Base-by-base conservation (phyloP, 2,888 invertebrate species). In the Temnothorax ravouxi region DNA sequence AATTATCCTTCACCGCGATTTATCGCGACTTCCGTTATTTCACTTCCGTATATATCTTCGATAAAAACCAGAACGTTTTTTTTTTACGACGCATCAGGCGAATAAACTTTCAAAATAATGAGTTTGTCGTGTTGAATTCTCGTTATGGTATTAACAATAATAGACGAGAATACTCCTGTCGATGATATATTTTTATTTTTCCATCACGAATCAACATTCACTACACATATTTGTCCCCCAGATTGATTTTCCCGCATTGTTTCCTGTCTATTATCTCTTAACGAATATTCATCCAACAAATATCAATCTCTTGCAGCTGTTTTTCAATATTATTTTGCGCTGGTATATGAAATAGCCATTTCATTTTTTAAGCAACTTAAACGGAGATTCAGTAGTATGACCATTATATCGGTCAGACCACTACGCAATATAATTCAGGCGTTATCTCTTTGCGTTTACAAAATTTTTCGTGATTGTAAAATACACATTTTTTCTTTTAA, bases 81-180 rank as follows among this genome's bases (percentile, higher is more conserved):
- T 29, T 29, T 79, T 52, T 13, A 18, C 25, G 15, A 66, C 6
- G 13, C 18, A 29, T 6, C 8, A 44, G 29, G 3, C 18, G 13
- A 56, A 69, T 47, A 59, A 71, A 71, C 15, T 9, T 44, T 38
- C 34, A 34, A 59, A 71, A 79, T 79, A 71, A 71, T 47, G 25
- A 79, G 25, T 59, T 47, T 2, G 25, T 67, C 38, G 34, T 47
- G 34, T 18, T 34, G 15, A 34, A n/a, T 67, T 67, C n/a, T 52
- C n/a, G 41, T 15, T 15, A 29, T 29, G n/a, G 9, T 13, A 56
- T 79, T 50, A 71, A 2, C 13, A 56, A 34, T 59, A 71, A 67
- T 50, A 72, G 71, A 79, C 38, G 34, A 34, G 18, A 47, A 4
- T 18, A 25, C 1, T 56, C 13, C 15, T 44, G 25, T 21, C 69